Evolutionary conservation across 2,888 invertebrate species (phyloP).

Genomic region (Tetropium fuscum): DNA sequence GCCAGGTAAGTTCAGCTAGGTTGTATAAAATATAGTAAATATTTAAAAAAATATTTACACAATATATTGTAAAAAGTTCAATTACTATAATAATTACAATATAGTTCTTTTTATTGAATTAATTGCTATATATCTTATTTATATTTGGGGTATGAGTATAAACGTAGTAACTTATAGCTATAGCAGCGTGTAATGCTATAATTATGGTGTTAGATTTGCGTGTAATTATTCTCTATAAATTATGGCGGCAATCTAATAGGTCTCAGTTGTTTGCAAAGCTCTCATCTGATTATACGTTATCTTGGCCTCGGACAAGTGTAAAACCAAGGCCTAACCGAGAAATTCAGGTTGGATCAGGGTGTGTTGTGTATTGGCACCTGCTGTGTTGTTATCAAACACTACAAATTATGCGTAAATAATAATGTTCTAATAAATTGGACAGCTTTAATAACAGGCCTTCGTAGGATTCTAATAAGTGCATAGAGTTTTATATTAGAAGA

Average conservation of each 20-base stretch:
- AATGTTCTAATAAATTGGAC: constrained; percentile 28
- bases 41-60: no score
- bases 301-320: constrained; percentile 31
- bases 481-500: no score
- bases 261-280: constrained; percentile 47
- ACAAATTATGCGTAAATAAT: constrained; percentile 29
- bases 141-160: constrained; percentile 9
- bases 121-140: background rate
- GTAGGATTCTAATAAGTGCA: no score
- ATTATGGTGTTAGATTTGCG: constrained; percentile 49
- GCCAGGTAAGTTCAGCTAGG: no score
- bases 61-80: no score
- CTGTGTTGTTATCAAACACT: constrained; percentile 18
- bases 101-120: no score
- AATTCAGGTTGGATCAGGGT: constrained; percentile 30
- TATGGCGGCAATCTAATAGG: constrained; percentile 40
- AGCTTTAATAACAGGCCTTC: no score
- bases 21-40: no score
- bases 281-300: constrained; percentile 47
- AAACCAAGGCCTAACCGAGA: constrained; percentile 23
- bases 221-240: constrained; percentile 49
- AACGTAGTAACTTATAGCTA: constrained; percentile 3
- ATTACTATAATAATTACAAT: no score
- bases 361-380: constrained; percentile 39
- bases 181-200: constrained; percentile 28